These are phyloP conservation scores for Trinorchestia longiramus DNA, from an alignment of 1,140 invertebrate species.

Conservation along the genomic window DNA sequence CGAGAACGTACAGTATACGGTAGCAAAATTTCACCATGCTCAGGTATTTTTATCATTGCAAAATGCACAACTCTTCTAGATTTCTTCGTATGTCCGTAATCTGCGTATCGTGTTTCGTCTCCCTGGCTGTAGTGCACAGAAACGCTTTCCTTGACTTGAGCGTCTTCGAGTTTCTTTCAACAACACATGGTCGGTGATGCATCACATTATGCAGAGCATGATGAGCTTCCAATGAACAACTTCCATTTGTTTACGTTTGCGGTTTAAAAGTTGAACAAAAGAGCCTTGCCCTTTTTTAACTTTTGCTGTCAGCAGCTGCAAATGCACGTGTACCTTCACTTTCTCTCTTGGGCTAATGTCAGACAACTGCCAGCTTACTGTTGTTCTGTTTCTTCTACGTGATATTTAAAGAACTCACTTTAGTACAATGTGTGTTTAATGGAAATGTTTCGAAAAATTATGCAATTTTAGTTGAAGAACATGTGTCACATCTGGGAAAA, in stretches of 20 bases:
- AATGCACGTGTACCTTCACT: not conserved
- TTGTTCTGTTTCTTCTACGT: too few species aligned
- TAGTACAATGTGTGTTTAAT: too few species aligned
- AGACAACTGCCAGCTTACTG: not conserved
- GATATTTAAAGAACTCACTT: too few species aligned
- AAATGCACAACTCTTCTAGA: not conserved
- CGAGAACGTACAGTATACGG: not conserved
- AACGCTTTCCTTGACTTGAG: not conserved
- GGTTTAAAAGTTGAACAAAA: not conserved
- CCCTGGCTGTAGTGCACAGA: not conserved
- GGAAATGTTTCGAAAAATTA: too few species aligned
- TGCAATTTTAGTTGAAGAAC: too few species aligned
- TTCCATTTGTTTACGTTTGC: not conserved
- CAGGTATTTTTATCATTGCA: not conserved
- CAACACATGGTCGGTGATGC: not conserved
- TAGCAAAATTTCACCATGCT: not conserved
- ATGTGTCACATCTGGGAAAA: too few species aligned
- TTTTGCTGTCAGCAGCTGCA: not conserved
- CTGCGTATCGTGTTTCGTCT: not conserved
- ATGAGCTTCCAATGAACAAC: not conserved
- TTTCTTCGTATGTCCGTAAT: not conserved
- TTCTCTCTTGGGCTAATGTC: not conserved
- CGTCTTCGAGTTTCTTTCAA: not conserved
- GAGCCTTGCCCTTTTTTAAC: not conserved
- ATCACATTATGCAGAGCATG: not conserved